Conservation (phyloP, 2,888 invertebrate species). For the Dynastes maya region DNA sequence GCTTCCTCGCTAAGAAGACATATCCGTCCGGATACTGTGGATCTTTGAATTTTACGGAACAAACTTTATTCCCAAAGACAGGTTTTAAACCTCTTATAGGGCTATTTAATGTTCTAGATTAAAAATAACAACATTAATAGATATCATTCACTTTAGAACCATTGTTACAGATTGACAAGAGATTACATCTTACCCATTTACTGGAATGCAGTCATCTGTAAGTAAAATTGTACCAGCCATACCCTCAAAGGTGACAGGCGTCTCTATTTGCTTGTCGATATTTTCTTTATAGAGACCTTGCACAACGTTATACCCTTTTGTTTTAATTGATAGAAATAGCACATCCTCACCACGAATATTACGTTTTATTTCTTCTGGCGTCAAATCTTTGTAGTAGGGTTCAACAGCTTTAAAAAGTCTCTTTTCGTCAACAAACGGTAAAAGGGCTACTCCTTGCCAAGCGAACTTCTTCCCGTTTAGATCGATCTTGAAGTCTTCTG, state of each 20-base stretch:
- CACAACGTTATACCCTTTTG: conserved; percentile 81
- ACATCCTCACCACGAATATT: conserved; percentile 92
- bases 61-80: conserved; percentile 72
- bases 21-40: conserved; percentile 83
- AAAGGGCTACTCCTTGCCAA: conserved; percentile 98
- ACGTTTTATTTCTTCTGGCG: conserved; percentile 88
- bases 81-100: conserved; percentile 39
- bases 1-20: conserved; percentile 83
- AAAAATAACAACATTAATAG: conserved; percentile 38
- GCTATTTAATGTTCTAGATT: conserved; percentile 72
- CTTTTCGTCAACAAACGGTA: conserved; percentile 98
- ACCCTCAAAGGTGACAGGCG: conserved; percentile 83
- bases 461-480: conserved; percentile 99
- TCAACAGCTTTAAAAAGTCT: conserved; percentile 88
- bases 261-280: conserved; percentile 71
- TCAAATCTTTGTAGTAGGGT: conserved; percentile 85
- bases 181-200: conserved; percentile 75
- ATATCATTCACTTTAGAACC: conserved; percentile 15
- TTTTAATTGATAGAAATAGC: conserved; percentile 86
- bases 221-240: conserved; percentile 87
- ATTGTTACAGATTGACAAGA: too few species aligned
- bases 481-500: conserved; percentile 97
- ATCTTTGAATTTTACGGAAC: conserved; percentile 84
- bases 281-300: conserved; percentile 79
- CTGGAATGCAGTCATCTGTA: conserved; percentile 76